These are phyloP conservation scores for Sandelia bainsii DNA, from an alignment of 2,797 vertebrate species.

Conservation along the genomic window DNA sequence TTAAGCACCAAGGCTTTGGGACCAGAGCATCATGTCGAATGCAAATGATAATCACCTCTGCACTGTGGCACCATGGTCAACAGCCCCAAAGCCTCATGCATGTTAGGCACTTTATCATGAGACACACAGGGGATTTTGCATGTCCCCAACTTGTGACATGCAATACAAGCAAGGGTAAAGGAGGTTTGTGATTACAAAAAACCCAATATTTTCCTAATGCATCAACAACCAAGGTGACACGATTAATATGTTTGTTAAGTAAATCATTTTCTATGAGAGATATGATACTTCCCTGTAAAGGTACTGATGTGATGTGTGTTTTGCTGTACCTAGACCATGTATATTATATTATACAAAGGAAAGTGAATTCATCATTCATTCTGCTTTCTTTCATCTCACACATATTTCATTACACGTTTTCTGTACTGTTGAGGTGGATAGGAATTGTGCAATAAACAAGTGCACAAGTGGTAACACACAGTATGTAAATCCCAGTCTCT, in stretches of 20 bases:
- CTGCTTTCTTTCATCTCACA: neutral
- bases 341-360: neutral
- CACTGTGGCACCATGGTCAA: constrained; percentile 55
- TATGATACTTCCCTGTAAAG: constrained; percentile 14
- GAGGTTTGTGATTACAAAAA: constrained; percentile 68
- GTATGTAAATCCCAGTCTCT: constrained; percentile 4
- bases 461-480: constrained; percentile 4
- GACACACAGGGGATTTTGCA: constrained; percentile 68
- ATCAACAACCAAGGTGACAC: constrained; percentile 53
- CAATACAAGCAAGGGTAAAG: constrained; percentile 49
- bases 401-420: neutral
- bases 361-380: neutral
- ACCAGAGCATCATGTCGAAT: constrained; percentile 76
- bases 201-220: constrained; percentile 76
- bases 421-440: neutral
- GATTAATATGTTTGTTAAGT: constrained; percentile 64
- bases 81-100: constrained; percentile 60
- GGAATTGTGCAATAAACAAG: constrained; percentile 3
- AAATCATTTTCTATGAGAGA: constrained; percentile 52
- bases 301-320: neutral
- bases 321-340: neutral
- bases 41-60: constrained; percentile 82
- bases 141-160: constrained; percentile 67
- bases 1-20: constrained; percentile 64
- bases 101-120: constrained; percentile 52